Percentiles rank a stretch among this genome's conserved stretches.
Evolutionary conservation across 2,888 invertebrate genomes (phyloP).

Genomic region (Frankliniella fusca): DNA sequence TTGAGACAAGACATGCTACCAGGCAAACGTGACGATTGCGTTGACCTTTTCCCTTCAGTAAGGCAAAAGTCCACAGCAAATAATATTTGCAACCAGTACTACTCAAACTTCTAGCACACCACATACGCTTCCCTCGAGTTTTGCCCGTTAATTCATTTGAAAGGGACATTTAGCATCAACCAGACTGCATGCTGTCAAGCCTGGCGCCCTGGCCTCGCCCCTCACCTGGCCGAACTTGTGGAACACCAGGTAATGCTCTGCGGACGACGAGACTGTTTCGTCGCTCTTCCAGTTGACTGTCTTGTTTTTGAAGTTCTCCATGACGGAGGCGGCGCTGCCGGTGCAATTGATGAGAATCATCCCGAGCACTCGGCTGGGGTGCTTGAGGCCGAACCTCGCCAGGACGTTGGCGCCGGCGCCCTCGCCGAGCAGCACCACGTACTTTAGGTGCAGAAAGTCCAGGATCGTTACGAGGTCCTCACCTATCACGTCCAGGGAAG

Average conservation of each 20-base stretch:
- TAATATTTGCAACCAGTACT: too few relatives aligned
- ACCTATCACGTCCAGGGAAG: slow-evolving; percentile 73
- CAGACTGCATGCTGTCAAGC: too few relatives aligned
- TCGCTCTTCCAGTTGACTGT: slow-evolving; percentile 79
- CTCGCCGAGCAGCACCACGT: slow-evolving; percentile 80
- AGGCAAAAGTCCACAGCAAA: too few relatives aligned
- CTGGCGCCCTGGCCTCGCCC: slow-evolving; percentile 42
- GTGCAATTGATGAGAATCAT: slow-evolving; percentile 83
- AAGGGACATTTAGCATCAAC: too few relatives aligned
- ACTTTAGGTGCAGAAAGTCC: slow-evolving; percentile 75
- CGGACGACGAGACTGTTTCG: slow-evolving; percentile 74
- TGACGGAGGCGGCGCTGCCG: slow-evolving; percentile 76
- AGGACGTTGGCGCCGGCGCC: slow-evolving; percentile 85
- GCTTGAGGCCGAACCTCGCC: slow-evolving; percentile 77
- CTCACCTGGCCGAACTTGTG: slow-evolving; percentile 91
- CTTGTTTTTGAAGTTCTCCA: slow-evolving; percentile 80
- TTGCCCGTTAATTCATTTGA: too few relatives aligned
- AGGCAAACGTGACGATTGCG: too few relatives aligned
- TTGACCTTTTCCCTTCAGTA: too few relatives aligned
- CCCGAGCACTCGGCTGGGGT: slow-evolving; percentile 72
- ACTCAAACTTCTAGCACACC: too few relatives aligned
- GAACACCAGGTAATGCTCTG: slow-evolving; percentile 81
- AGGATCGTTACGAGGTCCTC: slow-evolving; percentile 76
- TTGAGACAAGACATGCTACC: too few relatives aligned
- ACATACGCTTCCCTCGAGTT: too few relatives aligned